Evolutionary conservation across 1,140 invertebrate species (phyloP).

Genomic region (Alviniconcha marisindica): DNA sequence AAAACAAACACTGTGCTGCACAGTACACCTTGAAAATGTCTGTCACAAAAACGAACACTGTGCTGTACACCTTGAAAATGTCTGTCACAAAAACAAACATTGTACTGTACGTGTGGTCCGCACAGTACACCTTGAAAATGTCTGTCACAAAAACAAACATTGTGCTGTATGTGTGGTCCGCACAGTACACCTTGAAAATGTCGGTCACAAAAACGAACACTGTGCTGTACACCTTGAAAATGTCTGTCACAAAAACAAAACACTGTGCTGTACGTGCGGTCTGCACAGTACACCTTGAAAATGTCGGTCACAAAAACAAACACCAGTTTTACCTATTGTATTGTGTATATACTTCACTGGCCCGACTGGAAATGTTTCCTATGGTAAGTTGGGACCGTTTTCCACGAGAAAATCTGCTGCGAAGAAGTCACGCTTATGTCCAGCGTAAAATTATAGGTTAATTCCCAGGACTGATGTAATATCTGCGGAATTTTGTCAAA

Average conservation of each 20-base stretch:
- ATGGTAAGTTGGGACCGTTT: too few species aligned
- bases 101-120: slow-evolving; percentile 91
- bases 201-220: background rate
- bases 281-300: slow-evolving; percentile 90
- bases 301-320: slow-evolving; percentile 82
- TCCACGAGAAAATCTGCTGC: too few species aligned
- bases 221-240: too few species aligned
- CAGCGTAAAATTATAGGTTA: too few species aligned
- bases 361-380: too few species aligned
- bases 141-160: slow-evolving; percentile 79
- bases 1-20: background rate
- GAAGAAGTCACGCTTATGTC: too few species aligned
- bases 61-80: too few species aligned
- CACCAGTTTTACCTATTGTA: too few species aligned
- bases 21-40: background rate
- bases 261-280: slow-evolving; percentile 88
- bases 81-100: background rate
- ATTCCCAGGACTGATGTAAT: too few species aligned
- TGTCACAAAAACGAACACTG: background rate
- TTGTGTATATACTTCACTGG: too few species aligned
- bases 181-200: background rate
- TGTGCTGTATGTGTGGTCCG: slow-evolving; percentile 84
- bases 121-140: slow-evolving; percentile 90
- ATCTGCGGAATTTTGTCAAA: too few species aligned
- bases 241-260: background rate